Percentiles rank a stretch among this genome's conserved stretches.
Evolutionary conservation across 2,888 invertebrate genomes (phyloP).

Genomic region (Antheraea assamensis): DNA sequence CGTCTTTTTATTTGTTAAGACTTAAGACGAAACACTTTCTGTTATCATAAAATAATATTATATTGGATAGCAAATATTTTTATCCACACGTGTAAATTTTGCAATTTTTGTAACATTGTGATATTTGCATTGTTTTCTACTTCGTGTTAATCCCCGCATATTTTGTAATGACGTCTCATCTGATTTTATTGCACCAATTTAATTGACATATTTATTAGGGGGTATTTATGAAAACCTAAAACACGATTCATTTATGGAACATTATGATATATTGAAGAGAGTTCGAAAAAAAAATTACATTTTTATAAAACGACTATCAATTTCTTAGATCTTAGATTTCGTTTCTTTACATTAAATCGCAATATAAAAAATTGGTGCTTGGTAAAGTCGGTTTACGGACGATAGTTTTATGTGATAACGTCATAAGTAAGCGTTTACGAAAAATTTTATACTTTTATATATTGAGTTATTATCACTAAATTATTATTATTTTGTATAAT

Average conservation of each 20-base stretch:
- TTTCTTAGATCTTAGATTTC: no score
- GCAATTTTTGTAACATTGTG: background rate
- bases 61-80: background rate
- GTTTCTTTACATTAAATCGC: no score
- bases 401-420: no score
- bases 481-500: no score
- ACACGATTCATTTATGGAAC: background rate
- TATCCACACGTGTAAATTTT: background rate
- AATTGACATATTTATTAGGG: background rate
- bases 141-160: background rate
- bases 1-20: background rate
- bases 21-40: slow-evolving; percentile 1
- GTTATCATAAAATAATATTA: no score
- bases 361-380: no score
- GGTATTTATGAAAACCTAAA: no score
- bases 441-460: no score
- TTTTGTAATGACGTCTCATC: background rate
- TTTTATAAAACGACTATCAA: no score
- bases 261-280: background rate
- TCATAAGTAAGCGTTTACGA: no score
- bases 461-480: no score
- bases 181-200: background rate
- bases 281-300: background rate
- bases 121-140: background rate
- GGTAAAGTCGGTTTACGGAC: no score